Conservation (phyloP, 2,888 invertebrate genomes). For the Nematopogon swammerdamellus region DNA sequence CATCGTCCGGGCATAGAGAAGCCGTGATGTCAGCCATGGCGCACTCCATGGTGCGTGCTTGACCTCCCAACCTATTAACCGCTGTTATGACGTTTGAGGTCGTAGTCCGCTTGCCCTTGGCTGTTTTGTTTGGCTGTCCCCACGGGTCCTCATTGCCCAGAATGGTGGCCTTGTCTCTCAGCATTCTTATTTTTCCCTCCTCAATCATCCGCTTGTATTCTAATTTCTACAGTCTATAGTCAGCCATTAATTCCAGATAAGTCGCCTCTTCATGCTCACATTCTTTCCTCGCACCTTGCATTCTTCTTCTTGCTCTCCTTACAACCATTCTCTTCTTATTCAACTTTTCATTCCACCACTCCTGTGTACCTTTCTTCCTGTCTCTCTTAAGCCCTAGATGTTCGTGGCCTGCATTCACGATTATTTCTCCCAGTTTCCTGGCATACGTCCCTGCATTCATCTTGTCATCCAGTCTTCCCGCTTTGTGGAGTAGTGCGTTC, state of each 20-base stretch:
- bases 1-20: conserved; percentile 4
- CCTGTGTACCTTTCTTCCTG: background rate
- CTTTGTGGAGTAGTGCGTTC: background rate
- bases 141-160: background rate
- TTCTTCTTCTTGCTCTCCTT: background rate
- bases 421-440: background rate
- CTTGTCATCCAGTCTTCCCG: background rate
- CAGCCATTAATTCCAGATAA: no score
- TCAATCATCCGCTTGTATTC: background rate
- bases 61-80: no score
- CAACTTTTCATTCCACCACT: background rate
- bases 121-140: background rate
- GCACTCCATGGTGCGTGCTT: no score
- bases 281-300: background rate
- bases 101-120: background rate
- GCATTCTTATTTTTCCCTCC: background rate
- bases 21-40: background rate
- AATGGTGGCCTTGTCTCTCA: background rate
- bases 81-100: no score
- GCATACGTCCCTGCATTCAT: background rate
- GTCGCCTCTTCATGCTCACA: no score
- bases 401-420: background rate
- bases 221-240: background rate
- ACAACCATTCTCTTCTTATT: background rate
- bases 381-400: background rate